phyloP scores from a whole-genome alignment of 1,140 invertebrate species.

The Megalopta genalis region DNA sequence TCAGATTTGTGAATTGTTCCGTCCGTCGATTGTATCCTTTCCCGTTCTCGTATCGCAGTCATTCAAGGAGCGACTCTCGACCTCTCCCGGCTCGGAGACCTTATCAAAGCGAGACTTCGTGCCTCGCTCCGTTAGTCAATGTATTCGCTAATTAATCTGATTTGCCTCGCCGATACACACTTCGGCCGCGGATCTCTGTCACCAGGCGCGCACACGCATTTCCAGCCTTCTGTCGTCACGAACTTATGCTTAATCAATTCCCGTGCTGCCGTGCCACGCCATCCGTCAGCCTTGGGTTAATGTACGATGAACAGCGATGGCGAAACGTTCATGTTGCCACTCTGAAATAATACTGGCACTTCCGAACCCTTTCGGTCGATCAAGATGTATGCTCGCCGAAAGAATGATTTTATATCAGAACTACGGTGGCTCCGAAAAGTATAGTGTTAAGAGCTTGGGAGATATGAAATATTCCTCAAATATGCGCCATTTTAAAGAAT shows the following conservation, averaged over 20 bases:
- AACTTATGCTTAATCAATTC: conserved; percentile 48
- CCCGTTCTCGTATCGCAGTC: conserved; percentile 29
- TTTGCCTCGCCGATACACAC: conserved; percentile 49
- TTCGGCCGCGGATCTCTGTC: conserved; percentile 37
- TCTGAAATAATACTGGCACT: background rate
- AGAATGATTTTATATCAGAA: too few relatives aligned
- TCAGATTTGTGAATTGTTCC: conserved; percentile 41
- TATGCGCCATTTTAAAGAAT: too few relatives aligned
- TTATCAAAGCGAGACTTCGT: conserved; percentile 63
- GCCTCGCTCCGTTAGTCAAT: conserved; percentile 50
- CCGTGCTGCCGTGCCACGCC: conserved; percentile 23
- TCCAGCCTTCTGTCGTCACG: conserved; percentile 51
- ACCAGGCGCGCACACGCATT: conserved; percentile 45
- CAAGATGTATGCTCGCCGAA: background rate
- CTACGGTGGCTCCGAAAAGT: too few relatives aligned
- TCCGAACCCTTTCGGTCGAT: background rate
- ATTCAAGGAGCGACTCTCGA: conserved; percentile 44
- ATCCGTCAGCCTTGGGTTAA: conserved; percentile 20
- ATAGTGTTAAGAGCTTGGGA: too few relatives aligned
- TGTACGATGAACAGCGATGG: background rate
- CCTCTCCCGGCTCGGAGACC: conserved; percentile 34
- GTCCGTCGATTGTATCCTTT: conserved; percentile 22
- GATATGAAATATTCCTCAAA: too few relatives aligned
- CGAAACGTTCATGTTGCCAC: background rate
- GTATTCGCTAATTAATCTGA: conserved; percentile 64